These are phyloP conservation scores for Pharmacophagus antenor DNA, from an alignment of 2,888 invertebrate species.

Conservation along the genomic window DNA sequence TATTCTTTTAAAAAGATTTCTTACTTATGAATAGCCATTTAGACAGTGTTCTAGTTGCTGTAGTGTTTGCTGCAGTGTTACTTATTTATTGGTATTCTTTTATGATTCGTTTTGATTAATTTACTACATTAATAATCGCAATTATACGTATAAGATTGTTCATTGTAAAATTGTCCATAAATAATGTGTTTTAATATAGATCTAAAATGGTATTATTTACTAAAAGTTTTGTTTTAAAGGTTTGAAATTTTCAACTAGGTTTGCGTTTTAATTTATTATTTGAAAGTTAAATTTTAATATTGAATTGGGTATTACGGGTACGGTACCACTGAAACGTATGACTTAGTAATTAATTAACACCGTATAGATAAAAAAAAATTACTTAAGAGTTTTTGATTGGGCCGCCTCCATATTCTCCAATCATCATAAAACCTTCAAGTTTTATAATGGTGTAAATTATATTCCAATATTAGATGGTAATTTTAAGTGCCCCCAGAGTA, in stretches of 20 bases:
- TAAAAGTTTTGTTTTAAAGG: too few relatives aligned
- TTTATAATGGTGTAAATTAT: slow-evolving; percentile 2
- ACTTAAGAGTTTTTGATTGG: neutral
- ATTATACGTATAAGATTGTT: too few relatives aligned
- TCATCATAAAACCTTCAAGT: slow-evolving; percentile 4
- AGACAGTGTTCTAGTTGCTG: too few relatives aligned
- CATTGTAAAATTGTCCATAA: too few relatives aligned
- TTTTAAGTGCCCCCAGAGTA: neutral
- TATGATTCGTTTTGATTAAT: too few relatives aligned
- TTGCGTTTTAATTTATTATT: too few relatives aligned
- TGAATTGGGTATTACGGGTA: neutral
- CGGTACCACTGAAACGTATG: neutral
- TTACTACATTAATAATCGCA: too few relatives aligned
- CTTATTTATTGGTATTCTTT: too few relatives aligned
- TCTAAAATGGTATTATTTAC: neutral
- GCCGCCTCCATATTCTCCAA: neutral
- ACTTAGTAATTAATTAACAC: neutral
- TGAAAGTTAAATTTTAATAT: neutral
- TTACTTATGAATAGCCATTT: too few relatives aligned
- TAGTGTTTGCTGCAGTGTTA: too few relatives aligned
- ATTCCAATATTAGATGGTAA: neutral
- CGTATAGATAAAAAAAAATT: neutral
- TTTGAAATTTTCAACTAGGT: neutral
- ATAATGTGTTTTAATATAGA: too few relatives aligned
- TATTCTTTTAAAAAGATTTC: neutral